These are phyloP conservation scores for Hylomyscus alleni DNA, from an alignment of 2,797 vertebrate genomes.

Conservation along the genomic window DNA sequence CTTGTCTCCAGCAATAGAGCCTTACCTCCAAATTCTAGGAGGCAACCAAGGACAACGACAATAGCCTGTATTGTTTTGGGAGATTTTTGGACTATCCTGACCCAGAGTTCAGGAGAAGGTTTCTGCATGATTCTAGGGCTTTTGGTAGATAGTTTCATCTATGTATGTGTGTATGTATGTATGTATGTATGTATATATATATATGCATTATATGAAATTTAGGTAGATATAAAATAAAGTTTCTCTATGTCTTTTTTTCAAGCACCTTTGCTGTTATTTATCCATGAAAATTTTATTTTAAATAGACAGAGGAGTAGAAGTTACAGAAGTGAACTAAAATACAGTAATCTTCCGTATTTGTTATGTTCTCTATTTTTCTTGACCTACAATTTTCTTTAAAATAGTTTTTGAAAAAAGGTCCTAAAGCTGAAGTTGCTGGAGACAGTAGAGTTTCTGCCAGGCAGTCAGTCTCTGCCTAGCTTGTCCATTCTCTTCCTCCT, in stretches of 20 bases:
- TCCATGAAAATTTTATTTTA: conserved; percentile 40
- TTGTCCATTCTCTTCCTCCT: neutral
- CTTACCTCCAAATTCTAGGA: neutral
- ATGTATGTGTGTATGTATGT: neutral
- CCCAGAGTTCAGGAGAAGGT: neutral
- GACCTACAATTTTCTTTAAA: conserved; percentile 24
- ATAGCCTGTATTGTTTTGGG: neutral
- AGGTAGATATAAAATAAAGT: neutral
- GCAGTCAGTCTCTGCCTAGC: neutral
- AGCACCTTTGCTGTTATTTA: conserved; percentile 30
- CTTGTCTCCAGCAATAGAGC: neutral
- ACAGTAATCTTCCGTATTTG: neutral
- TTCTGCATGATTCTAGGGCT: neutral
- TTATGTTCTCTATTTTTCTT: conserved; percentile 51
- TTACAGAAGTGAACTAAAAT: conserved; percentile 26
- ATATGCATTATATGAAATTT: neutral
- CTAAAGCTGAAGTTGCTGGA: neutral
- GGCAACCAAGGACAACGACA: neutral
- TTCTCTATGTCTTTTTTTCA: neutral
- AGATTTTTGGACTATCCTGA: neutral
- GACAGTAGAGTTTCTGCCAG: neutral
- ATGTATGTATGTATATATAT: neutral
- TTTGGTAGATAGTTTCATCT: neutral
- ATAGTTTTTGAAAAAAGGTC: neutral
- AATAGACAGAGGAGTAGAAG: neutral